Evolutionary conservation across 2,888 invertebrate species (phyloP).

Genomic region (Galerucella nymphaeae): DNA sequence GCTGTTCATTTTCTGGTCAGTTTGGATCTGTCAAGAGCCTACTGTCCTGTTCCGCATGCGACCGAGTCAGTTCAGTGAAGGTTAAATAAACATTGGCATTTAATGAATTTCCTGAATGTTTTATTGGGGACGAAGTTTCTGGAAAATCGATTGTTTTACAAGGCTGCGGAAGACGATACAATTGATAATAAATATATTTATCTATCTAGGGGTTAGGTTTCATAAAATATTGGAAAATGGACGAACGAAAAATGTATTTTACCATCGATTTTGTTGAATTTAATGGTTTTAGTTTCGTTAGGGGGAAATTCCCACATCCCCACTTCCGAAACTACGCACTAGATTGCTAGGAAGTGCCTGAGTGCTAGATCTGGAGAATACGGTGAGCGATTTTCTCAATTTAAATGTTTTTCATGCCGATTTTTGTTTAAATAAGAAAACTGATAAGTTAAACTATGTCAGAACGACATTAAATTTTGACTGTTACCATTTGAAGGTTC

Average conservation of each 20-base stretch:
- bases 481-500: too few species aligned
- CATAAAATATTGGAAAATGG: background rate
- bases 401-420: too few species aligned
- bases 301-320: too few species aligned
- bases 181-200: conserved; percentile 8
- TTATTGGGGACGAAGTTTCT: conserved; percentile 15
- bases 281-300: too few species aligned
- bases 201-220: background rate
- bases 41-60: conserved; percentile 14
- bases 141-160: conserved; percentile 19
- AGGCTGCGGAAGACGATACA: background rate
- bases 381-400: too few species aligned
- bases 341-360: too few species aligned
- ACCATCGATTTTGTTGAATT: too few species aligned
- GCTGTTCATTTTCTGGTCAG: conserved; percentile 15
- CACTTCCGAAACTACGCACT: too few species aligned
- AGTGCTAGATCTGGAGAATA: too few species aligned
- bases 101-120: conserved; percentile 39
- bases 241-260: background rate
- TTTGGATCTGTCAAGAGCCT: background rate
- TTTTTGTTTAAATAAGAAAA: too few species aligned
- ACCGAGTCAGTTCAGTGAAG: conserved; percentile 20
- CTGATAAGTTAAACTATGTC: too few species aligned
- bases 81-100: conserved; percentile 35
- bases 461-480: too few species aligned